These are phyloP conservation scores for Muraenolepis orangiensis DNA, from an alignment of 2,797 vertebrate species.

Conservation along the genomic window DNA sequence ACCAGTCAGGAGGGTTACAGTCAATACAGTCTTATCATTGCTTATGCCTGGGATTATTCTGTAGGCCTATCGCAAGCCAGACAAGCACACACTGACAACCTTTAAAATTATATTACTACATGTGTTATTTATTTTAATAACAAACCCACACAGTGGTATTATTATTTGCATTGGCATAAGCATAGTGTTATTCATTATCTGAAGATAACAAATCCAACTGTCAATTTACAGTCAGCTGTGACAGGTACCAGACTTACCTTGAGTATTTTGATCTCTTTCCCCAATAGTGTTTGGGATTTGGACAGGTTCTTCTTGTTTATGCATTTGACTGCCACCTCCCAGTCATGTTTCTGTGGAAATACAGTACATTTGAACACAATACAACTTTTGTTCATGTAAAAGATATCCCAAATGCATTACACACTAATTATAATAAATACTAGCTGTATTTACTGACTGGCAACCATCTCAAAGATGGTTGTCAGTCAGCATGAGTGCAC, in stretches of 20 bases:
- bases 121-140: not conserved
- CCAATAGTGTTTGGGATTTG: slow-evolving; percentile 93
- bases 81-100: not conserved
- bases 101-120: not conserved
- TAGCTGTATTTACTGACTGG: too few species aligned
- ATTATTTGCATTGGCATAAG: not conserved
- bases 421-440: too few species aligned
- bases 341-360: slow-evolving; percentile 83
- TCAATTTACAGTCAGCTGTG: not conserved
- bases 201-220: not conserved
- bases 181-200: not conserved
- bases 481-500: not conserved
- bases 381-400: too few species aligned
- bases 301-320: slow-evolving; percentile 98
- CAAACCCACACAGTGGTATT: not conserved
- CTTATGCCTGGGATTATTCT: not conserved
- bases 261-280: slow-evolving; percentile 96
- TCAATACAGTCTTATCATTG: not conserved
- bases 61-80: not conserved
- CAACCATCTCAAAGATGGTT: too few species aligned
- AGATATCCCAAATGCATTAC: too few species aligned
- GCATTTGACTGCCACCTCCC: slow-evolving; percentile 97
- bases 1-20: not conserved
- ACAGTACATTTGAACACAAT: not conserved
- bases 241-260: slow-evolving; percentile 77